phyloP scores from a whole-genome alignment of 2,797 vertebrate species.

The Sebastes baramenuke region DNA sequence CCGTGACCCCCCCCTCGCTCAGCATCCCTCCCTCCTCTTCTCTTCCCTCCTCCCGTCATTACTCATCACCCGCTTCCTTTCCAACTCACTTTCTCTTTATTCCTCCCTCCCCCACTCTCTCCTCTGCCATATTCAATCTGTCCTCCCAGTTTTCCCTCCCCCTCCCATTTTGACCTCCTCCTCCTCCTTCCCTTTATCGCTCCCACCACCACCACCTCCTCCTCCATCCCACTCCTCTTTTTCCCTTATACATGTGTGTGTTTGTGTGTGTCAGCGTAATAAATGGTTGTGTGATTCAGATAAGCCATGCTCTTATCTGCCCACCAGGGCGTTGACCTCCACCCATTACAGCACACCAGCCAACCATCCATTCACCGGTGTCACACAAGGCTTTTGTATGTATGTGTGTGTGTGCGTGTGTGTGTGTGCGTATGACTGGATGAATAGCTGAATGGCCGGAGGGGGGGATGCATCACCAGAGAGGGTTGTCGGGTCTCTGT shows the following conservation, averaged over 20 bases:
- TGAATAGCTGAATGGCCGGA: slow-evolving; percentile 56
- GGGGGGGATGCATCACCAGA: slow-evolving; percentile 43
- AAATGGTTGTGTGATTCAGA: slow-evolving; percentile 78
- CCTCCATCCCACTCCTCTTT: slow-evolving; percentile 3
- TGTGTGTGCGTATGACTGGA: slow-evolving; percentile 5
- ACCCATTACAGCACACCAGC: slow-evolving; percentile 72
- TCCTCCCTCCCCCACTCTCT: slow-evolving; percentile 33
- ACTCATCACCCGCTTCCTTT: slow-evolving; percentile 65
- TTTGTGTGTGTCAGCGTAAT: slow-evolving; percentile 63
- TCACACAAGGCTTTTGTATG: slow-evolving; percentile 38
- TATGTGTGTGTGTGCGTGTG: not conserved
- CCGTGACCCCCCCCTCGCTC: slow-evolving; percentile 59
- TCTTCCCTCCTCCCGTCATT: slow-evolving; percentile 48
- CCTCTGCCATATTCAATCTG: slow-evolving; percentile 45
- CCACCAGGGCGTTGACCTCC: slow-evolving; percentile 76
- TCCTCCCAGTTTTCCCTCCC: slow-evolving; percentile 1
- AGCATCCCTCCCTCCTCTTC: slow-evolving; percentile 38
- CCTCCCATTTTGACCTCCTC: slow-evolving; percentile 19
- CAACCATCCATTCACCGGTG: slow-evolving; percentile 62
- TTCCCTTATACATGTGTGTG: slow-evolving; percentile 33
- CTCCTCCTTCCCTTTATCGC: not conserved
- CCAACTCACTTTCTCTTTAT: slow-evolving; percentile 45
- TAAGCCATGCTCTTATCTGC: slow-evolving; percentile 77
- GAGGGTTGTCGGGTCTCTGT: slow-evolving; percentile 56
- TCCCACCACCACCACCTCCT: too few relatives aligned